Evolutionary conservation across 2,797 vertebrate species (phyloP), one percentile per base, ranked within the genome.

Genomic region (Scleropages formosus): DNA sequence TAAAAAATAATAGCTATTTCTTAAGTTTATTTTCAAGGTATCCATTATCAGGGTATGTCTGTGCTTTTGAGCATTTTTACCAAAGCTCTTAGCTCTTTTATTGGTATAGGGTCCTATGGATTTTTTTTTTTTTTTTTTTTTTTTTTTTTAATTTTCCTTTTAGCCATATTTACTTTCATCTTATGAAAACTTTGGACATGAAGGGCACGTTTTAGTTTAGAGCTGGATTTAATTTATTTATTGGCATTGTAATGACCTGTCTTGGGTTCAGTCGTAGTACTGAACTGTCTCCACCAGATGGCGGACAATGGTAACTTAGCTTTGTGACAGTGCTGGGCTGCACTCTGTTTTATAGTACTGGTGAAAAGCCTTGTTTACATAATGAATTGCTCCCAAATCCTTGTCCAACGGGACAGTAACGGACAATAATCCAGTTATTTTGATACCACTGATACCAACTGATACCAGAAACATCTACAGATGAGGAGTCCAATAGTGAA

Each of bases 1-100:
- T 67, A 60, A 84, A 84, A 87, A 86, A 84, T 83, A 88, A 84
- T 76, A 75, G 62, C 72, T 63, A 53, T 78, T 85, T 83, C 88
- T 85, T 84, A 90, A 85, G 87, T 88, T 65, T 49, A 67, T 79
- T 75, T 70, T 81, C 49, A 77, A 70, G 51, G 27, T 51, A 8
- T 20, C 53, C n/a, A 31, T 75, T 56, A 72, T 75, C 68, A 68
- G 77, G 59, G 44, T 75, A 47, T 22, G 11, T 51, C 67, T 39
- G 24, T 39, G 56, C 44, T 51, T 51, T 65, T 75, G 27, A 60
- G 44, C 31, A 49, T 60, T 70, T 74, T 80, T 78, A 77, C 72
- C 79, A 74, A 70, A 74, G 63, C 58, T 60, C 4, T 46, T 76
- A 70, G 67, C 59, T 70, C 46, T 69, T 68, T 51, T 22, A 62